Conservation (phyloP, 37 sponge, comb jelly and placozoan species). For the Axinella damicornis region DNA sequence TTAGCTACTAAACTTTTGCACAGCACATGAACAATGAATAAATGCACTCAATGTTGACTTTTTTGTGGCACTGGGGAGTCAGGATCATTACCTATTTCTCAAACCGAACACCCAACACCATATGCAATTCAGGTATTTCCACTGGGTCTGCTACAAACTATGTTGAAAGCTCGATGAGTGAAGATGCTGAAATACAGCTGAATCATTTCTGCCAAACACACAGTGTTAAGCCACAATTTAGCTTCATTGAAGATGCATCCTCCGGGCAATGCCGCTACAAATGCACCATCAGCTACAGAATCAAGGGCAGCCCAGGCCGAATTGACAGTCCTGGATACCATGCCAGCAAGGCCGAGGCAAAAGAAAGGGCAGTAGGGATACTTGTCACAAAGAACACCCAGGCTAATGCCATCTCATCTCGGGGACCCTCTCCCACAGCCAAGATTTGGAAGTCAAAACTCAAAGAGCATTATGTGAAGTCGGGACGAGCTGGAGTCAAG, state of each 20-base stretch:
- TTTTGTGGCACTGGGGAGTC: too few relatives aligned
- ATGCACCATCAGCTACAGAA: slow-evolving; percentile 11
- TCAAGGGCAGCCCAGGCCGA: slow-evolving; percentile 1
- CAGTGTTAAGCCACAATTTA: not conserved
- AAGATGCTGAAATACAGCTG: not conserved
- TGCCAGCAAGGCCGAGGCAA: slow-evolving; percentile 5
- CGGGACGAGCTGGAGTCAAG: not conserved
- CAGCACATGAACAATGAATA: too few relatives aligned
- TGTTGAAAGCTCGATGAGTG: too few relatives aligned
- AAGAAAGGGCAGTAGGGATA: not conserved
- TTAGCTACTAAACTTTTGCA: too few relatives aligned
- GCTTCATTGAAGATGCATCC: slow-evolving; percentile 1
- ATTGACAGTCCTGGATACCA: slow-evolving; percentile 1
- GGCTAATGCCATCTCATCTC: too few relatives aligned
- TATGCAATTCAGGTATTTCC: too few relatives aligned
- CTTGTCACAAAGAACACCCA: not conserved
- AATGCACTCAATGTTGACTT: too few relatives aligned
- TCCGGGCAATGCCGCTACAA: not conserved
- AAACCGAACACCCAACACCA: too few relatives aligned
- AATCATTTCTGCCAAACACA: slow-evolving; percentile 14
- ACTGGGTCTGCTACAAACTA: too few relatives aligned
- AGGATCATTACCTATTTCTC: too few relatives aligned
- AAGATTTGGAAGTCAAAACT: slow-evolving; percentile 1
- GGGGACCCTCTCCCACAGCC: not conserved
- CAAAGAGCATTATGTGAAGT: not conserved